phyloP scores from a whole-genome alignment of 2,113 vertebrate genomes.

The Anguilla japonica region DNA sequence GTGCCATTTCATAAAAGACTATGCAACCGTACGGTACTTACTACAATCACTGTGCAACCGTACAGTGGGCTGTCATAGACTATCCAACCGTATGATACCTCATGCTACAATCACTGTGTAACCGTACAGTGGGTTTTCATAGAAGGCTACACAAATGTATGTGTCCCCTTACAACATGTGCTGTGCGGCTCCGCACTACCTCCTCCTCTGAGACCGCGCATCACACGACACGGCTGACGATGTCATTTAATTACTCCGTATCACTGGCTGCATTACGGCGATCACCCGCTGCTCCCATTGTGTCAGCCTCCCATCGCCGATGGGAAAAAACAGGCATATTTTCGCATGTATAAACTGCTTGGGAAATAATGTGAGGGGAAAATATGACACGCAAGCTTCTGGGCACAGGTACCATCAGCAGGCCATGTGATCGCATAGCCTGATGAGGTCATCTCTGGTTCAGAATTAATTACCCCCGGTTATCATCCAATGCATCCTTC shows the following conservation, averaged over 20 bases:
- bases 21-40: too few relatives aligned
- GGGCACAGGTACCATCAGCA: neutral
- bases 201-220: neutral
- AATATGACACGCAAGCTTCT: neutral
- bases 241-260: neutral
- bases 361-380: neutral
- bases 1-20: too few relatives aligned
- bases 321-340: neutral
- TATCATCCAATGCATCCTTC: neutral
- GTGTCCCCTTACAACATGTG: too few relatives aligned
- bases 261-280: neutral
- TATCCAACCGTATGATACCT: too few relatives aligned
- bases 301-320: neutral
- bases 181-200: too few relatives aligned
- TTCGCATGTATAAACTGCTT: neutral
- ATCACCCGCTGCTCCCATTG: neutral
- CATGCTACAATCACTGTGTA: too few relatives aligned
- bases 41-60: too few relatives aligned
- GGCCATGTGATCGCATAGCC: neutral
- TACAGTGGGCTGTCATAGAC: too few relatives aligned
- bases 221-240: neutral
- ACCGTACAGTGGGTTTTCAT: too few relatives aligned
- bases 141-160: too few relatives aligned
- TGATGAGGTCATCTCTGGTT: neutral
- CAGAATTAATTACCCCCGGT: neutral